Conservation (phyloP, 2,888 invertebrate species). For the Orchesella flavescens region DNA sequence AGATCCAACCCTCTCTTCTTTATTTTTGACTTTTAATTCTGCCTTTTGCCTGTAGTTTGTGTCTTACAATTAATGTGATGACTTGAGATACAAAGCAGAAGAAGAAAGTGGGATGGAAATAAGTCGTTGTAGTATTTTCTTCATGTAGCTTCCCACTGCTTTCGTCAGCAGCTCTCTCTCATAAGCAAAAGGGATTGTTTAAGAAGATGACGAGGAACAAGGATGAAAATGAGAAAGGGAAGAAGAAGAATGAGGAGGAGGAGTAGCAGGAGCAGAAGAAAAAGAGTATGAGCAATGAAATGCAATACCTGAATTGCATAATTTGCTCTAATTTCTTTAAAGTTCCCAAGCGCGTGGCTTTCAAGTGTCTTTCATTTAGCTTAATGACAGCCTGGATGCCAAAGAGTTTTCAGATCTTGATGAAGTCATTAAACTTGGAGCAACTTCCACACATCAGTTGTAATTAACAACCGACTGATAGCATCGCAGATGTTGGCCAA, state of each 20-base stretch:
- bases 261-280: conserved; percentile 20
- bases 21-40: conserved; percentile 6
- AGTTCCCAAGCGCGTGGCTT: conserved; percentile 70
- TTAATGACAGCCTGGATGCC: conserved; percentile 72
- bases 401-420: conserved; percentile 72
- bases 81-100: not conserved
- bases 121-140: not conserved
- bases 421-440: conserved; percentile 73
- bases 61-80: not conserved
- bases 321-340: conserved; percentile 73
- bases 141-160: not conserved
- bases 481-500: conserved; percentile 72
- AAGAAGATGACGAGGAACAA: conserved; percentile 19
- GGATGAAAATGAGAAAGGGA: not conserved
- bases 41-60: not conserved
- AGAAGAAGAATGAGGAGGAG: conserved; percentile 18
- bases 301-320: conserved; percentile 73
- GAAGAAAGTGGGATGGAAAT: conserved; percentile 25
- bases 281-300: conserved; percentile 67
- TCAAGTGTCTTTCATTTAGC: conserved; percentile 72
- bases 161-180: not conserved
- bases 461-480: conserved; percentile 72
- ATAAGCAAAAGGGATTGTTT: conserved; percentile 31
- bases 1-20: conserved; percentile 11
- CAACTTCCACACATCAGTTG: conserved; percentile 72